Base-by-base conservation (phyloP, 2,113 vertebrate species). In the Synodontis membranacea region DNA sequence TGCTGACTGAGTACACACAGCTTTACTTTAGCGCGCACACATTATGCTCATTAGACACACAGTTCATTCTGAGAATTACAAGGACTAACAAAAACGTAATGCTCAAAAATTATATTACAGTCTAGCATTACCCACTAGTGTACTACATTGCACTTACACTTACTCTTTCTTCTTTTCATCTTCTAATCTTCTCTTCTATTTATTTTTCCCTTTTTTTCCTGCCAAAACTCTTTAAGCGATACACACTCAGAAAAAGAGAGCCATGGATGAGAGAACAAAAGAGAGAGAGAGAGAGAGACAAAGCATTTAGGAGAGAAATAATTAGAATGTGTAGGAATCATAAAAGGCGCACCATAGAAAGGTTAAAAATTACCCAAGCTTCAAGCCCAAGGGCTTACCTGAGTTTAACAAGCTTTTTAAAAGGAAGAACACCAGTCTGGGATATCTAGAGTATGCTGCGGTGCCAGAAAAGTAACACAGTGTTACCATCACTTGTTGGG, bases 321-420 rank as follows among this genome's bases (percentile, higher is more conserved):
- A 89, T 89, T 88, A 89, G 83, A 52, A 89, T 87, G 84, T 89
- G 87, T 85, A 85, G 82, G 84, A 89, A 74, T 79, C 88, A 80
- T 81, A 83, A 79, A 87, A 88, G 80, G 75, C 84, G 80, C 80
- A 85, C 46, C 60, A 84, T 68, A 82, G 82, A 90, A 83, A 85
- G 83, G 84, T 88, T 39, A 88, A 85, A 87, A 86, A 76, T 83
- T 62, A 90, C 82, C 81, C 44, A 58, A 83, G 80, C 64, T 75
- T 83, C 68, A 44, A 68, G 86, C 80, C 83, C 72, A 80, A 84
- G 86, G 85, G 87, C 50, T 88, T 84, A 86, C 74, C 85, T 84
- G 75, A 88, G 50, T 83, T 86, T 85, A 86, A 83, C 78, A 86
- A 88, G 46, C 42, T 64, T 76, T 66, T 70, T 46, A 83, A 83